Evolutionary conservation across 2,113 vertebrate species (phyloP), one percentile per base, ranked within the genome.

Genomic region (Antechinus flavipes): DNA sequence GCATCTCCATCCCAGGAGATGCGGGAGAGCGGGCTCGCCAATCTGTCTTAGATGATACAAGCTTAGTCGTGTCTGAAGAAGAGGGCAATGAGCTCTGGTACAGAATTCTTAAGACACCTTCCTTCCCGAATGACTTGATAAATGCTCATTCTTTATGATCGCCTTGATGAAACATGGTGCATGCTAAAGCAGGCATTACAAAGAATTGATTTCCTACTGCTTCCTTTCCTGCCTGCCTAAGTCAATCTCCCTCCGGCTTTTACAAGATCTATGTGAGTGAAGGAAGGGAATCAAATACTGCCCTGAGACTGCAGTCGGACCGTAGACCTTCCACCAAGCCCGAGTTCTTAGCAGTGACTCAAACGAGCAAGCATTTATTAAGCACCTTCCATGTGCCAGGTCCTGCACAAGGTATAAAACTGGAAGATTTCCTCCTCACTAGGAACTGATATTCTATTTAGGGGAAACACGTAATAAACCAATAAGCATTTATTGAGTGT

Each of bases 31-130:
- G 46, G 50, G 27, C 24, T 30, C 24, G 10, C 35, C 12, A 8
- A 47, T 50, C 27, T 84, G 35, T 55, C 55, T 84, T 30, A 22
- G 92, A 54, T 1, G 68, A 9, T 84, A 84, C 68, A 84, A 84
- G 68, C 68, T 84, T 84, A 84, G 19, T 84, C n/a, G 6, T n/a
- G 68, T 42, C 68, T 84, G 68, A 84, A 27, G 30, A 84, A 25
- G 54, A 92, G 89, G 46, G 14, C 27, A 27, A 30, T n/a, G 92
- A 94, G 92, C 54, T 24, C 30, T 30, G n/a, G 49, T 7, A 52
- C 91, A 93, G 89, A n/a, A 90, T 22, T 35, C 96, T 54, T 92
- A 54, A 95, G 93, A 12, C 11, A 47, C 42, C 90, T 89, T 46
- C 54, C 7, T 1, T 47, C 56, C n/a, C 23, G 23, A 0, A 84